Evolutionary conservation across 2,888 invertebrate species (phyloP), one percentile per base, ranked within the genome.

Genomic region (Drosophila fungiperda): DNA sequence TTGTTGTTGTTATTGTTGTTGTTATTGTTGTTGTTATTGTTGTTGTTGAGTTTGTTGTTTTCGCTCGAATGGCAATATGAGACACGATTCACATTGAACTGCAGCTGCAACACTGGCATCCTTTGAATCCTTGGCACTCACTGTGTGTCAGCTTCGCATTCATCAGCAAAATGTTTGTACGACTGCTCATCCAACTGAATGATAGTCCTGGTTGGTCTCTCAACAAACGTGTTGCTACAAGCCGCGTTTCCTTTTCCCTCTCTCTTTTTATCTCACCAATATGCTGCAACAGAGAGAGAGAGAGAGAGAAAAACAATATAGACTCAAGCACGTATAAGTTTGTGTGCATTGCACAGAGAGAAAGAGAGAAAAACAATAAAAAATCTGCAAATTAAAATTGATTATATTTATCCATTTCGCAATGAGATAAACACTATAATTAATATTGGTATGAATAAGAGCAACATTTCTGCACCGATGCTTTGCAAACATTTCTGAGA

Each of bases 81-180:
- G 61, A 57, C 54, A 75, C 66, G 76, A 45, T 60, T 72, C 80
- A 53, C 72, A 72, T 72, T 72, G 72, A 72, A 42, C 59, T 76
- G 70, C 79, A 78, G 63, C 68, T 68, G 54, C 49, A 29, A 29
- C 29, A 49, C 48, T 67, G 64, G 52, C 49, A 66, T 60, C 62
- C 62, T 36, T 60, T 50, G 60, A 59, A 60, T 55, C 55, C 65
- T 54, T 62, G 67, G 45, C 64, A 35, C 54, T 63, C 62, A 35
- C 54, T 20, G 45, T 8, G 35, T 48, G 52, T 55, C 78, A 61
- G 45, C 63, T 53, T 66, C 80, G 64, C 60, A 71, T 65, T 54
- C 76, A 70, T 71, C 80, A 64, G 66, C 70, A 50, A 38, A 71
- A 71, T 77, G 74, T 85, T 82, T 66, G 64, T 73, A 66, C 68